These are phyloP conservation scores for Tichodroma muraria DNA, from an alignment of 2,113 vertebrate species.

Conservation along the genomic window DNA sequence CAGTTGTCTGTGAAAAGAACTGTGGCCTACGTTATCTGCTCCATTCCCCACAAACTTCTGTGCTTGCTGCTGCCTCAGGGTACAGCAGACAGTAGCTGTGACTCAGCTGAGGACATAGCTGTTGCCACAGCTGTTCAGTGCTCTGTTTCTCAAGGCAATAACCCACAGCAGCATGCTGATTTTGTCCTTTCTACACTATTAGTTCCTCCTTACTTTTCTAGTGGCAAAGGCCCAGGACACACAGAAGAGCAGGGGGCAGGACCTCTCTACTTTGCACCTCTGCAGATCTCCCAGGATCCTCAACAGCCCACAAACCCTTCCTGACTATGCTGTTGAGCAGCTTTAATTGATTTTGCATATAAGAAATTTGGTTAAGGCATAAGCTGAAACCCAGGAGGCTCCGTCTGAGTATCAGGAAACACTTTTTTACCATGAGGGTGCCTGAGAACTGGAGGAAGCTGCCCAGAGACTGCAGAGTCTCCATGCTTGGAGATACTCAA, in stretches of 20 bases:
- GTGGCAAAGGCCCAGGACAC: neutral
- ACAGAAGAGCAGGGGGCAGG: neutral
- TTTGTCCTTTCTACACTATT: neutral
- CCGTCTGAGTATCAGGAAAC: neutral
- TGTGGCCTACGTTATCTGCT: neutral
- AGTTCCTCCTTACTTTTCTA: neutral
- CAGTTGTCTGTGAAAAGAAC: neutral
- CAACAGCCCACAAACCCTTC: neutral
- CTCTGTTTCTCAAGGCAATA: neutral
- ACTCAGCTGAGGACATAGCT: neutral
- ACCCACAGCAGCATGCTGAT: neutral
- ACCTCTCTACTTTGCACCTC: neutral
- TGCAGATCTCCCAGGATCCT: neutral
- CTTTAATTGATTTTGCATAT: neutral
- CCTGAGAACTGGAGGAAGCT: neutral
- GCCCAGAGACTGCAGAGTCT: neutral
- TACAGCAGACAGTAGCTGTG: neutral
- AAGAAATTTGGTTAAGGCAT: neutral
- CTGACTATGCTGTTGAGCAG: neutral
- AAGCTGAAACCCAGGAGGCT: neutral
- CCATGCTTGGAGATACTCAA: neutral
- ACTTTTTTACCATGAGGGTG: neutral
- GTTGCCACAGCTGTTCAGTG: neutral
- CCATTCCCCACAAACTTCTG: neutral
- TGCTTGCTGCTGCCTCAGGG: neutral